Evolutionary conservation across 2,113 vertebrate genomes (phyloP), one percentile per base, ranked within the genome.

Genomic region (Oriolus oriolus): DNA sequence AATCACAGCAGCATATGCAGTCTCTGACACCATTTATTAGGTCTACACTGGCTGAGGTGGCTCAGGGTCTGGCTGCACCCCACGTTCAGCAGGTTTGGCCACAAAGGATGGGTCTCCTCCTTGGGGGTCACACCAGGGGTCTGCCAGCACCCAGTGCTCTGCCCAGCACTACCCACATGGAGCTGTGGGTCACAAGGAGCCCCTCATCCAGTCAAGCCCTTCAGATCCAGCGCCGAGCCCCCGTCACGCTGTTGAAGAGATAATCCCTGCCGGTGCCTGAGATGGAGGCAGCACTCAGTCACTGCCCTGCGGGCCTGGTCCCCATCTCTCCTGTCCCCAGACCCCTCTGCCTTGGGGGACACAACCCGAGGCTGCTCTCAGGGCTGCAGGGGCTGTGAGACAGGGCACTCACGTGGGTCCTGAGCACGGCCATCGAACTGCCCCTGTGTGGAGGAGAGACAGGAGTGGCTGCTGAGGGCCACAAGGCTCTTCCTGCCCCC

Each of bases 221-320:
- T 98, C 96, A 97, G 33, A 97, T 52, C 97, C 97, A 97, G 47
- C 74, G 74, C 11, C 63, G 81, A 30, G 94, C 75, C 59, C 96
- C 95, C 0, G 91, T 97, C 61, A 56, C 0, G 1, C 93, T 97
- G 97, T 75, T 94, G 93, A 97, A 97, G 26, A 97, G 64, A 41
- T 94, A 97, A 27, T 96, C 79, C 69, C 95, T 94, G 75, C 97
- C 76, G 1, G 92, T 93, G 68, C 93, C 97, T 98, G 86, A 22
- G 70, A 45, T 11, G 44, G 80, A 95, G 26, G 10, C 60, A 87
- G 44, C 10, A 8, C 11, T 82, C 60, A 94, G 64, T 24, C 21
- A 13, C 84, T 35, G 12, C 33, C 49, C 28, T 0, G 0, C 0
- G 0, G 44, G 57, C 31, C 21, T 24, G 49, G 8, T 60, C 33